Evolutionary conservation across 2,113 vertebrate species (phyloP).

Genomic region (Tachycineta bicolor): DNA sequence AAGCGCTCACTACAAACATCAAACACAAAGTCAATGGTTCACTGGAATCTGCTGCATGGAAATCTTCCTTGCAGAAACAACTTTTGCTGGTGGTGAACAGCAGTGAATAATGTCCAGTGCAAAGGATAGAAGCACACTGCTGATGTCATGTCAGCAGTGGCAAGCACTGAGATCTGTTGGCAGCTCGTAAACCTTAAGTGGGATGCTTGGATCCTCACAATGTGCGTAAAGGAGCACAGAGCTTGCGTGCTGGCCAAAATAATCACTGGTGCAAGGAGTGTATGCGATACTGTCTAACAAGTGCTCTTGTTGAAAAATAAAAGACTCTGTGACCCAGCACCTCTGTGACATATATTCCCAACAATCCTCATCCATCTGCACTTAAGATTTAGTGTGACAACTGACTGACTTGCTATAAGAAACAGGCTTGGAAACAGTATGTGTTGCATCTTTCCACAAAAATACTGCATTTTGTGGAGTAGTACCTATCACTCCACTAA

Average conservation of each 20-base stretch:
- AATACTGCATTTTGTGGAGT: not conserved
- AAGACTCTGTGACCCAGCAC: not conserved
- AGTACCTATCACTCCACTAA: conserved; percentile 18
- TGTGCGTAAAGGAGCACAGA: not conserved
- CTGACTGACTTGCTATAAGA: not conserved
- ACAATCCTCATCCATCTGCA: conserved; percentile 3
- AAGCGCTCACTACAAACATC: not conserved
- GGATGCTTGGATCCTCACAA: not conserved
- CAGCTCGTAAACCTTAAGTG: not conserved
- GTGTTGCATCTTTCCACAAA: not conserved
- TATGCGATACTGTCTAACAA: not conserved
- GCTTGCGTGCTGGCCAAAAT: not conserved
- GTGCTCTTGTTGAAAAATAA: not conserved
- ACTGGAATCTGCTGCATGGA: not conserved
- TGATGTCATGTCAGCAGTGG: not conserved
- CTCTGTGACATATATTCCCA: not conserved
- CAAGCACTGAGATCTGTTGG: not conserved
- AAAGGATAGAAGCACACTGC: not conserved
- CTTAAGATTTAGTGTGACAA: conserved; percentile 36
- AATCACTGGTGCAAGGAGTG: not conserved
- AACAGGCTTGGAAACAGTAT: not conserved
- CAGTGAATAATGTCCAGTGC: not conserved
- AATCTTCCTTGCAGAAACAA: not conserved
- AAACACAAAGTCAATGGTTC: not conserved
- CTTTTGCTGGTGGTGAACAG: not conserved